Conservation (phyloP, 2,113 vertebrate genomes). For the Oncorhynchus tshawytscha region DNA sequence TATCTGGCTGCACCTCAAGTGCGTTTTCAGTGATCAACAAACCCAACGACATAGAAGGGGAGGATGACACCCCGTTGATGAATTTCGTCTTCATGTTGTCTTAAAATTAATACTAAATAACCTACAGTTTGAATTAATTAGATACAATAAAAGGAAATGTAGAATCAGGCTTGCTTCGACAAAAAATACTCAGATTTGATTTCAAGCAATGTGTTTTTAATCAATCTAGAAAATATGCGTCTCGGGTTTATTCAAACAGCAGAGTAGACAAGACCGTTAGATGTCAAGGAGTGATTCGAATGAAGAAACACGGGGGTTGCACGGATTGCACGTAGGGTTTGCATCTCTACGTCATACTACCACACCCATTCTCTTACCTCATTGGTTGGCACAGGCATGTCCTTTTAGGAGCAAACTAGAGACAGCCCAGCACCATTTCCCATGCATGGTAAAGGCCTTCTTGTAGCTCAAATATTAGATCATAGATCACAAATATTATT, state of each 20-base stretch:
- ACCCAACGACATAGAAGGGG: conserved; percentile 74
- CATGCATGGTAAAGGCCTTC: no score
- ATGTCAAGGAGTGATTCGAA: conserved; percentile 7
- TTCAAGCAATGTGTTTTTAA: background rate
- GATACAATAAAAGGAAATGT: background rate
- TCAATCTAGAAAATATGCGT: background rate
- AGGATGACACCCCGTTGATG: conserved; percentile 75
- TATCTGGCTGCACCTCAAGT: conserved; percentile 70
- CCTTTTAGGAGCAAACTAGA: conserved; percentile 8
- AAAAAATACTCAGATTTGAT: background rate
- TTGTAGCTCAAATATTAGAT: no score
- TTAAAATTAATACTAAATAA: no score
- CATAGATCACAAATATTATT: no score
- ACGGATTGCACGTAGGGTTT: no score
- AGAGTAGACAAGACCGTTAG: no score
- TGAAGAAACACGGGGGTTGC: background rate
- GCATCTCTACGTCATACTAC: no score
- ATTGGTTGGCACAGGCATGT: conserved; percentile 57
- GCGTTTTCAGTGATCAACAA: conserved; percentile 71
- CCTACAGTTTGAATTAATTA: background rate
- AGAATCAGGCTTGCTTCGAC: background rate
- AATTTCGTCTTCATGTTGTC: conserved; percentile 77
- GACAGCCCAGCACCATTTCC: no score
- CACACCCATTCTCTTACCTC: conserved; percentile 7
- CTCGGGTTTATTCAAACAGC: background rate